phyloP scores from a whole-genome alignment of 2,113 vertebrate genomes.

The Pterocles burchelli region DNA sequence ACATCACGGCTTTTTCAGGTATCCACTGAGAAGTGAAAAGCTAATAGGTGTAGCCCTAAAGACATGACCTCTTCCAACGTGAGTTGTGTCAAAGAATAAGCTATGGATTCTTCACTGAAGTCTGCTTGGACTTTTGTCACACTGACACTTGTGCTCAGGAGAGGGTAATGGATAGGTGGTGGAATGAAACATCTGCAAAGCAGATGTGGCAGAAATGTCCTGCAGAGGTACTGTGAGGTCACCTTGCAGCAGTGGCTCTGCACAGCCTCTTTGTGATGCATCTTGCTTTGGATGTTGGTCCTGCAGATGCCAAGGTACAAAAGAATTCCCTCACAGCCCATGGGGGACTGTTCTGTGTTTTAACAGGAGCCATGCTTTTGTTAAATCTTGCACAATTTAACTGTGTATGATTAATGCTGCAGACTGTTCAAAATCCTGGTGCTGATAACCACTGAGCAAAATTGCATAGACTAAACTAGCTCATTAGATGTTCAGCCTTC shows the following conservation, averaged over 20 bases:
- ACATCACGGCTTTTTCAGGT: neutral
- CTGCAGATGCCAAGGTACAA: neutral
- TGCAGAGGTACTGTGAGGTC: neutral
- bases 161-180: neutral
- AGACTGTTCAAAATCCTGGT: constrained; percentile 50
- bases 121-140: neutral
- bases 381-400: constrained; percentile 13
- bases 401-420: neutral
- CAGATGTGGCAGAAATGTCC: neutral
- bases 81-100: neutral
- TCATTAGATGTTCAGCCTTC: neutral
- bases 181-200: neutral
- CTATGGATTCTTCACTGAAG: neutral
- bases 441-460: constrained; percentile 13
- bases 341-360: neutral
- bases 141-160: neutral
- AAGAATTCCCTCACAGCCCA: neutral
- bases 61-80: neutral
- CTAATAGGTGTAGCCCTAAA: neutral
- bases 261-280: neutral
- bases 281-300: neutral
- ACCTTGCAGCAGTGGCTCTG: neutral
- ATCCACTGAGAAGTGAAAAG: neutral
- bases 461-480: neutral
- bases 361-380: neutral